Evolutionary conservation across 23 tunicate genomes (phyloP), one percentile per base, ranked within the genome.

Genomic region (Clavelina lepadiformis): DNA sequence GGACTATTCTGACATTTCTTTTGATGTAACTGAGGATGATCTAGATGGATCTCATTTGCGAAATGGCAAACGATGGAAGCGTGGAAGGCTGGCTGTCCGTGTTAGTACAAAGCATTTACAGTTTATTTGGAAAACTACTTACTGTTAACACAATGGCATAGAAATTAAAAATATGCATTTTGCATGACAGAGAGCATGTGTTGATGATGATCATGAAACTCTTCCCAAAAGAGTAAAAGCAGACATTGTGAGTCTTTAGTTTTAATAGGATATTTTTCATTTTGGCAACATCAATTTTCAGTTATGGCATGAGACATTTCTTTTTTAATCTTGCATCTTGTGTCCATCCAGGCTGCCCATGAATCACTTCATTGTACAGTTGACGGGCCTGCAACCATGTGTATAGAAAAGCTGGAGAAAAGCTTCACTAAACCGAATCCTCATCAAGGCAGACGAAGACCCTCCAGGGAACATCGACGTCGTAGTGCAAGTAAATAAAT

Each of bases 381-480:
- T 3, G 89, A 88, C 6, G 96, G 96, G 6, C 89, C 96, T 18
- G 82, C 96, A 38, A 81, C 71, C 5, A 63, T 88, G 83, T 38
- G 71, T n/a, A 80, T 88, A 21, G 84, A 81, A 51, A 88, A 81
- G 44, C 55, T 81, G 29, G 96, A 88, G 23, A 81, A 75, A 56
- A 79, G 77, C 49, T 88, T 88, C 53, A 62, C 51, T 24, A 62
- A 47, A 45, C 88, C 96, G 3, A 78, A 79, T 24, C 91, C 96
- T 28, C 96, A 88, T 54, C 96, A 88, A 31, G 96, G 96, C 2
- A 65, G 96, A 64, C 47, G 96, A 35, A 47, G 96, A 26, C 96
- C 79, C 27, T 88, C 96, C 1, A 46, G 96, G 23, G 96, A 88
- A 46, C 96, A 88, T 38, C 36, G 83, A 51, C 64, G 96, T n/a